Conservation (phyloP, 2,113 vertebrate species). For the Xenopus borealis region DNA sequence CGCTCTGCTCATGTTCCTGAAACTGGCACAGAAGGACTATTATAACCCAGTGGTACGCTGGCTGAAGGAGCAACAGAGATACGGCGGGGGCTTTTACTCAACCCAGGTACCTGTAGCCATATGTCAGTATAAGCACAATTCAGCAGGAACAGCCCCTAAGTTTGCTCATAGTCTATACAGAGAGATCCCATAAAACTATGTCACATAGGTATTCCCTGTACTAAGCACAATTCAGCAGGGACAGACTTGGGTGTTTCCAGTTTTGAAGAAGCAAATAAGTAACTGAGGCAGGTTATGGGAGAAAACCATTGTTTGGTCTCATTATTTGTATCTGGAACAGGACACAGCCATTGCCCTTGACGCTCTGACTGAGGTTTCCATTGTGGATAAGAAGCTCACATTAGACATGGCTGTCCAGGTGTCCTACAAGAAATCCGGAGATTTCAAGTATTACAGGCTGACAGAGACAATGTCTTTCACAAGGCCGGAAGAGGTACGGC, state of each 20-base stretch:
- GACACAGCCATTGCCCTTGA: constrained; percentile 83
- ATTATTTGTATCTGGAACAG: constrained; percentile 53
- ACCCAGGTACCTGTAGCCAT: constrained; percentile 69
- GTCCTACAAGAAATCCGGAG: constrained; percentile 63
- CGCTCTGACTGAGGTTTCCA: constrained; percentile 75
- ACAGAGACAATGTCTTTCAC: constrained; percentile 67
- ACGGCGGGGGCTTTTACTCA: constrained; percentile 81
- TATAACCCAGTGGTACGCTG: constrained; percentile 77
- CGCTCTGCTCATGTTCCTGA: constrained; percentile 70
- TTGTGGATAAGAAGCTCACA: constrained; percentile 52
- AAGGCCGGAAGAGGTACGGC: constrained; percentile 65
- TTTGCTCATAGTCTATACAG: too few species aligned
- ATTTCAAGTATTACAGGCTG: constrained; percentile 60
- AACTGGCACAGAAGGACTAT: constrained; percentile 67
- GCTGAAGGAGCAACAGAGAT: constrained; percentile 85
- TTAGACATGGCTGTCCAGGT: constrained; percentile 76
- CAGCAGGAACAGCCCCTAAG: too few species aligned
- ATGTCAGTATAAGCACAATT: too few species aligned
- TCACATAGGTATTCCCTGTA: too few species aligned
- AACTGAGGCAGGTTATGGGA: too few species aligned
- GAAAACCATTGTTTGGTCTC: too few species aligned
- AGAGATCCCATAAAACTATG: too few species aligned
- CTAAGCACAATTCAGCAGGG: too few species aligned
- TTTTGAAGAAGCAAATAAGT: too few species aligned
- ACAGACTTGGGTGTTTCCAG: neutral